Percentiles rank a stretch among this genome's conserved stretches.
These are phyloP conservation scores for Ciona savignyi DNA, from an alignment of 23 tunicate genomes.

Conservation along the genomic window DNA sequence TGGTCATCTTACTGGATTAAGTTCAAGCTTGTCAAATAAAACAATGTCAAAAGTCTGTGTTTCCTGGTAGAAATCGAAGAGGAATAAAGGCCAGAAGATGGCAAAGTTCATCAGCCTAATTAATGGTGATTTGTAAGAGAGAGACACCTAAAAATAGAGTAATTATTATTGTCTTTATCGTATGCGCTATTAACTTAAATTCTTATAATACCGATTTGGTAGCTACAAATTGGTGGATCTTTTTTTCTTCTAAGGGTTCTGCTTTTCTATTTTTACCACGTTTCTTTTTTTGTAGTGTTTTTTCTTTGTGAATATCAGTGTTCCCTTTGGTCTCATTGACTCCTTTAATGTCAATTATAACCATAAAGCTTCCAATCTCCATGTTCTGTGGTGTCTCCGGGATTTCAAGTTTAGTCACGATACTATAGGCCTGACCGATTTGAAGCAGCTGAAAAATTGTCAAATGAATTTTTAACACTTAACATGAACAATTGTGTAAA, in stretches of 20 bases:
- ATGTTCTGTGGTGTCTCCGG: constrained; percentile 52
- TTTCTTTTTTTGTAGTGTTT: not conserved
- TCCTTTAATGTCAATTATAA: constrained; percentile 31
- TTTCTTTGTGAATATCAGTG: not conserved
- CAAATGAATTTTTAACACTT: no score
- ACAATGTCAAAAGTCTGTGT: constrained; percentile 39
- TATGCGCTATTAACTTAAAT: no score
- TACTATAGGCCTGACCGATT: constrained; percentile 32
- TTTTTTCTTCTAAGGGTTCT: not conserved
- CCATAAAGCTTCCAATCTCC: constrained; percentile 67
- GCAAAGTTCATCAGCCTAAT: constrained; percentile 14
- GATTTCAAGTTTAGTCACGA: constrained; percentile 18
- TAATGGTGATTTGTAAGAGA: constrained; percentile 36
- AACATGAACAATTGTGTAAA: no score
- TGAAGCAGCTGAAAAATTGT: constrained; percentile 20
- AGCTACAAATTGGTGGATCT: not conserved
- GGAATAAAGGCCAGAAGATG: constrained; percentile 66
- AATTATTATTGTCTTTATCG: no score
- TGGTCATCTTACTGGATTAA: constrained; percentile 39
- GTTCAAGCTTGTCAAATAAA: constrained; percentile 24
- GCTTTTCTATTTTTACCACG: not conserved
- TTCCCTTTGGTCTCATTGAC: no score
- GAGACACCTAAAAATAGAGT: constrained; percentile 33
- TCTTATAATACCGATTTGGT: not conserved
- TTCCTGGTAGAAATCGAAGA: constrained; percentile 38